These are phyloP conservation scores for Helostoma temminkii DNA, from an alignment of 2,797 vertebrate species.

Conservation along the genomic window DNA sequence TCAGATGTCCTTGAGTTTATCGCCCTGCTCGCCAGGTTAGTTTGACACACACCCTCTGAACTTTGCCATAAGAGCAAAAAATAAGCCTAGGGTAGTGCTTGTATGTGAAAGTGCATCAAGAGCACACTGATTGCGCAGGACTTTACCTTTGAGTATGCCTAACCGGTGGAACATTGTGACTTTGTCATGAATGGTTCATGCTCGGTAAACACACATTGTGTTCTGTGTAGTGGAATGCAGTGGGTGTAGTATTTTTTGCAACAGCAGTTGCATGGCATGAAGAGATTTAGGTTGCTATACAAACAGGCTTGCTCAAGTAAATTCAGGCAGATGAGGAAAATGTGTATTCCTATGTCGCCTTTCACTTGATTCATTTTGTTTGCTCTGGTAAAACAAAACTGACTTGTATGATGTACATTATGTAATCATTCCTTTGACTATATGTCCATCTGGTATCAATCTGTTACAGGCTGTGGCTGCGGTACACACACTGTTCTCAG, in stretches of 20 bases:
- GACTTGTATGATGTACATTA: slow-evolving; percentile 66
- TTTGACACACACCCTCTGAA: slow-evolving; percentile 31
- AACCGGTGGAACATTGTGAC: slow-evolving; percentile 57
- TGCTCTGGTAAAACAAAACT: slow-evolving; percentile 23
- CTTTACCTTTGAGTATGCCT: slow-evolving; percentile 67
- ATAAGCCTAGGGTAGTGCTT: slow-evolving; percentile 69
- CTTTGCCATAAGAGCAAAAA: slow-evolving; percentile 35
- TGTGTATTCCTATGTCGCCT: slow-evolving; percentile 23
- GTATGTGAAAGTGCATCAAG: slow-evolving; percentile 69
- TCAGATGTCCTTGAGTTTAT: slow-evolving; percentile 17
- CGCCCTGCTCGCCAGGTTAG: slow-evolving; percentile 15
- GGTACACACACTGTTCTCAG: slow-evolving; percentile 33
- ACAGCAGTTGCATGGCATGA: slow-evolving; percentile 45
- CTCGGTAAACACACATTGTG: slow-evolving; percentile 58
- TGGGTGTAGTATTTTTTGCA: slow-evolving; percentile 57
- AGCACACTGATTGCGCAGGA: slow-evolving; percentile 52
- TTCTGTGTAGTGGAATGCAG: slow-evolving; percentile 60
- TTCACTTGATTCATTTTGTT: slow-evolving; percentile 26
- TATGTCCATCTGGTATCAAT: slow-evolving; percentile 71
- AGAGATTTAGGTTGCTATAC: slow-evolving; percentile 63
- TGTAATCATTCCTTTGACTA: slow-evolving; percentile 49
- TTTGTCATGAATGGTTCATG: slow-evolving; percentile 52
- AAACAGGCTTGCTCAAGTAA: slow-evolving; percentile 38
- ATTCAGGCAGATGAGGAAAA: slow-evolving; percentile 29
- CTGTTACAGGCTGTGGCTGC: slow-evolving; percentile 24